Conservation (phyloP, 2,113 vertebrate genomes). For the Dinomys branickii region DNA sequence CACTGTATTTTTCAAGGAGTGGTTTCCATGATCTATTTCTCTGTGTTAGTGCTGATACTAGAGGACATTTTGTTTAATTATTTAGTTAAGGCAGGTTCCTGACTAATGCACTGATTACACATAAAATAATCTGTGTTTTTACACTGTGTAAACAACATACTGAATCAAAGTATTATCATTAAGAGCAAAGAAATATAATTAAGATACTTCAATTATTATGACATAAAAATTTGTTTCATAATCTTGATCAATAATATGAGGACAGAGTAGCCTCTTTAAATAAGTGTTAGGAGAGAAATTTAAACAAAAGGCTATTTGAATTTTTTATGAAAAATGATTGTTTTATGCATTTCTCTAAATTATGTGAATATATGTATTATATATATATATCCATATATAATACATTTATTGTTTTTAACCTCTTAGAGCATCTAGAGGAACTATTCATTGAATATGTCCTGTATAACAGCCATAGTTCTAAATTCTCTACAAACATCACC, state of each 20-base stretch:
- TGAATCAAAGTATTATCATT: neutral
- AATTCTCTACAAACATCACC: neutral
- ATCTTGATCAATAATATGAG: neutral
- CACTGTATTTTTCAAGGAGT: neutral
- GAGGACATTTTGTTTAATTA: constrained; percentile 63
- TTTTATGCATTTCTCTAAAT: neutral
- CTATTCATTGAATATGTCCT: neutral
- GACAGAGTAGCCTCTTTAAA: neutral
- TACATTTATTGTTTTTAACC: neutral
- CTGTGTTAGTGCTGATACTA: neutral
- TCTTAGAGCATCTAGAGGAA: neutral
- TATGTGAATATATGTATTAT: neutral
- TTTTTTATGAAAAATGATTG: neutral
- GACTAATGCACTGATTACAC: neutral
- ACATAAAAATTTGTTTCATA: neutral
- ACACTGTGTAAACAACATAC: neutral
- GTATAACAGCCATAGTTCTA: neutral
- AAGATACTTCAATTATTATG: neutral
- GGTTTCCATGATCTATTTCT: neutral
- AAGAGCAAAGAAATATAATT: neutral
- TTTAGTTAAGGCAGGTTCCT: constrained; percentile 46
- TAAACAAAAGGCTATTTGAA: neutral
- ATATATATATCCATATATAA: neutral
- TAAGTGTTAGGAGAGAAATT: neutral
- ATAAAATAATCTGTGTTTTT: constrained; percentile 40